A percentile compares a stretch with the other conserved stretches of the same genome.
Evolutionary conservation across 2,113 vertebrate species (phyloP).

Genomic region (Sclerurus mexicanus): DNA sequence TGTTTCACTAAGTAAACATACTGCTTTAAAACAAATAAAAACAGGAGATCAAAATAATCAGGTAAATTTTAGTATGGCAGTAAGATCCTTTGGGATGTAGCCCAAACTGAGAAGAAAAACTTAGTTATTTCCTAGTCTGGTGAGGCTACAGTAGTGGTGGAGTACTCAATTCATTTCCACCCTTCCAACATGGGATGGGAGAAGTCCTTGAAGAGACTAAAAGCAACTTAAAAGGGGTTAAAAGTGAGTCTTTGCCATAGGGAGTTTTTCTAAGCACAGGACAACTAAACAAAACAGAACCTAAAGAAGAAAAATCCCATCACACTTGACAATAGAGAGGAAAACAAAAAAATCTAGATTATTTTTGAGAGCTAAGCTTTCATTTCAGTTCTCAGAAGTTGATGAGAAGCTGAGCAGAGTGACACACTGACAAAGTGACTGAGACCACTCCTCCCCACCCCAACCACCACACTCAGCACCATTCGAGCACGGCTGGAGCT

Average conservation of each 20-base stretch:
- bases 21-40: neutral
- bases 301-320: neutral
- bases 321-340: fast-evolving
- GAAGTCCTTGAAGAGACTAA: neutral
- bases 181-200: fast-evolving
- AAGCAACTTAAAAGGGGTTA: neutral
- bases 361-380: neutral
- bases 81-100: neutral
- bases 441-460: neutral
- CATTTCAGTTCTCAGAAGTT: neutral
- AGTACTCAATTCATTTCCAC: neutral
- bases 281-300: neutral
- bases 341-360: neutral
- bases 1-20: neutral
- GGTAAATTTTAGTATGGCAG: neutral
- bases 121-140: neutral
- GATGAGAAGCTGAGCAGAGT: neutral
- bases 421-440: neutral
- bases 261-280: neutral
- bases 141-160: neutral
- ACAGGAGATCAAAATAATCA: neutral
- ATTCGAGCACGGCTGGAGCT: neutral
- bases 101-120: neutral
- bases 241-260: neutral
- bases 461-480: neutral